These are phyloP conservation scores for Scaptomyza pallida DNA, from an alignment of 1,140 invertebrate species.

Conservation along the genomic window DNA sequence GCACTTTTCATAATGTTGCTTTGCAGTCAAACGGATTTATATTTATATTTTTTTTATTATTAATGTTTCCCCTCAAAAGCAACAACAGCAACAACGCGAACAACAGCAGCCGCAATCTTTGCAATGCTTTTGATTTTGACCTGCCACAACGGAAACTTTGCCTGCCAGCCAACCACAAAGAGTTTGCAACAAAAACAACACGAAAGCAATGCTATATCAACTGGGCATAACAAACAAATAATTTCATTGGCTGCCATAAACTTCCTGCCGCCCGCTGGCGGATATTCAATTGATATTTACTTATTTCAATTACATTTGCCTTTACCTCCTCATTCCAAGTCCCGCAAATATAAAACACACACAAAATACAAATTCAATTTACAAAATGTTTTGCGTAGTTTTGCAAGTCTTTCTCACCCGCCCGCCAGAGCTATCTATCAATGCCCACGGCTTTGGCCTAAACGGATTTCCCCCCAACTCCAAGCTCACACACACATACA, in stretches of 20 bases:
- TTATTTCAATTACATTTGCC: slow-evolving; percentile 77
- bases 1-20: slow-evolving; percentile 36
- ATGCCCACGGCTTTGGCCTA: slow-evolving; percentile 20
- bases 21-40: slow-evolving; percentile 17
- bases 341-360: slow-evolving; percentile 21
- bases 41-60: no score
- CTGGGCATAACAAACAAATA: slow-evolving; percentile 42
- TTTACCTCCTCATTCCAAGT: slow-evolving; percentile 30
- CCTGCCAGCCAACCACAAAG: slow-evolving; percentile 9
- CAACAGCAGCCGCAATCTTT: slow-evolving; percentile 7
- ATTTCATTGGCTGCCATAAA: slow-evolving; percentile 68
- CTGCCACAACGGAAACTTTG: slow-evolving; percentile 68
- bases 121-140: slow-evolving; percentile 53
- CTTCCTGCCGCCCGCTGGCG: slow-evolving; percentile 61
- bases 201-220: slow-evolving; percentile 13
- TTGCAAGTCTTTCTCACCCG: slow-evolving; percentile 29
- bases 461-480: background rate
- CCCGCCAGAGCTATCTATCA: slow-evolving; percentile 21
- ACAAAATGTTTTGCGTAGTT: slow-evolving; percentile 80
- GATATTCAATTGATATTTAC: slow-evolving; percentile 79
- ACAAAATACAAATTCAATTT: slow-evolving; percentile 72
- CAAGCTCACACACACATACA: background rate
- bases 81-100: no score
- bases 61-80: background rate
- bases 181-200: slow-evolving; percentile 41